These are phyloP conservation scores for Neolamprologus falcicula DNA, from an alignment of 2,113 vertebrate genomes.

Conservation along the genomic window DNA sequence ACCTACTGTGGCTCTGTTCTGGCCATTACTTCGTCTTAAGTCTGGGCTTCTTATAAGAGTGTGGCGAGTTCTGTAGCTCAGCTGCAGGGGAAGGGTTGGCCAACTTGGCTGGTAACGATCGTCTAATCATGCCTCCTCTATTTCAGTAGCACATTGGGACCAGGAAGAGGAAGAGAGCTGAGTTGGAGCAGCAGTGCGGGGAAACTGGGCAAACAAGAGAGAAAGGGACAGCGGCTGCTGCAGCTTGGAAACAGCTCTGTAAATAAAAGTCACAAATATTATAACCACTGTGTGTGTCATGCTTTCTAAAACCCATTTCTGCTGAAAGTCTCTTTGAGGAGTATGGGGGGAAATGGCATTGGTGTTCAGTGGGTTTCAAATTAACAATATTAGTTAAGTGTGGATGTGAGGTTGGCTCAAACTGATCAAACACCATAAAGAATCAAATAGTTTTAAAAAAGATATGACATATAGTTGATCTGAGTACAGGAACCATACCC, in stretches of 20 bases:
- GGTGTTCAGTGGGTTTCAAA: not conserved
- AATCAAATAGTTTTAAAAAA: not conserved
- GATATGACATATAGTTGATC: rapidly evolving
- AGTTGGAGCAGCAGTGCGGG: not conserved
- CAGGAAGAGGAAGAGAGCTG: not conserved
- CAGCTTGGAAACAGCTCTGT: not conserved
- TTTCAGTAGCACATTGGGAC: not conserved
- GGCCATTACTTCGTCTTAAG: not conserved
- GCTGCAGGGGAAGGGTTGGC: not conserved
- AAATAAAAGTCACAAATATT: not conserved
- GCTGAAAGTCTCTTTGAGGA: not conserved
- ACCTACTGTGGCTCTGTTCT: not conserved
- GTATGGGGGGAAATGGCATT: rapidly evolving
- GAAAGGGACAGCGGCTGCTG: not conserved
- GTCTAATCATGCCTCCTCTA: not conserved
- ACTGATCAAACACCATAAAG: not conserved
- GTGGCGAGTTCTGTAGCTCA: not conserved
- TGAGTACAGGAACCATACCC: not conserved
- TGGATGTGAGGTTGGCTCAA: not conserved
- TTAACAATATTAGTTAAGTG: not conserved
- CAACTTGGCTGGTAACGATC: not conserved
- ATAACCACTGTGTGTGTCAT: not conserved
- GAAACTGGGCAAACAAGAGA: not conserved
- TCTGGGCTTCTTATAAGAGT: not conserved
- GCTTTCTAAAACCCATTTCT: not conserved